These are phyloP conservation scores for Steatornis caripensis DNA, from an alignment of 2,113 vertebrate genomes.

Conservation along the genomic window DNA sequence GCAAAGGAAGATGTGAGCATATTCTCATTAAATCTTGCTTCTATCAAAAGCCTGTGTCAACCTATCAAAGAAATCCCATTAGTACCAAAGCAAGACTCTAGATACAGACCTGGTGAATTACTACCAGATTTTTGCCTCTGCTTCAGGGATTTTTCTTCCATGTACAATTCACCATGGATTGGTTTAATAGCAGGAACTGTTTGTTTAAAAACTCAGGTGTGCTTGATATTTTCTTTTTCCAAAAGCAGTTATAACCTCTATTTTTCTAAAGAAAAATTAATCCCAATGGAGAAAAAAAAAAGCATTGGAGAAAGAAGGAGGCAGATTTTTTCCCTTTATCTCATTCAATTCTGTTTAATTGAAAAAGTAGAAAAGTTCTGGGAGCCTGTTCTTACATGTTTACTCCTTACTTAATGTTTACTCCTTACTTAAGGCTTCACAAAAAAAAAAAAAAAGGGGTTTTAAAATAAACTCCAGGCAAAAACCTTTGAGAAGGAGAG, in stretches of 20 bases:
- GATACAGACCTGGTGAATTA: background rate
- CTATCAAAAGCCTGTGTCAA: constrained; percentile 20
- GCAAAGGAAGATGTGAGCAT: background rate
- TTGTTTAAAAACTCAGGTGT: constrained; percentile 49
- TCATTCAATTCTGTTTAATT: background rate
- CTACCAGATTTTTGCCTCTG: background rate
- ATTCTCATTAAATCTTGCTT: constrained; percentile 9
- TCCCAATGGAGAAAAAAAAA: background rate
- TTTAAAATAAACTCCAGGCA: background rate
- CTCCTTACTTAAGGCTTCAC: background rate
- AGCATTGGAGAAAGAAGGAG: background rate
- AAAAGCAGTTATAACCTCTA: constrained; percentile 2
- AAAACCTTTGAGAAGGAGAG: background rate
- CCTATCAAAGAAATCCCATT: constrained; percentile 35
- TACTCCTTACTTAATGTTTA: background rate
- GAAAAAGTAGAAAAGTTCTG: background rate
- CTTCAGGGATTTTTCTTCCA: constrained; percentile 23
- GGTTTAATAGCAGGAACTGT: constrained; percentile 12
- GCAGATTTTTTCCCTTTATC: background rate
- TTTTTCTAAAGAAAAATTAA: constrained; percentile 33
- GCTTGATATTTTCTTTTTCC: constrained; percentile 4
- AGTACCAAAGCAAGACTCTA: background rate
- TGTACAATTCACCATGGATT: constrained; percentile 2
- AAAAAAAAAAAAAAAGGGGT: background rate
- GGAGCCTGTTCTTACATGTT: background rate